A percentile compares a stretch with the other conserved stretches of the same genome.
Conservation (phyloP, 1,140 invertebrate species). For the Tetraneura akinire region DNA sequence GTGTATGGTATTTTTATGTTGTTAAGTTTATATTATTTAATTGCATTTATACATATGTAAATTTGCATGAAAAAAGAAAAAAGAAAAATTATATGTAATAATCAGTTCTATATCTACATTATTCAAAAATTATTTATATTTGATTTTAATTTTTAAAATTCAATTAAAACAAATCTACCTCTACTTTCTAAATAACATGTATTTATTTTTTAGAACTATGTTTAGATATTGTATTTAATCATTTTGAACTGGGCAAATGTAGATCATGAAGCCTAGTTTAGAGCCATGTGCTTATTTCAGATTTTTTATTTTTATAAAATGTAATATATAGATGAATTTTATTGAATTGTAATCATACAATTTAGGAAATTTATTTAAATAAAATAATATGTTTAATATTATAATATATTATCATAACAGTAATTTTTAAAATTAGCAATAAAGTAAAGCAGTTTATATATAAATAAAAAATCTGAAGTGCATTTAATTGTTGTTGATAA, state of each 20-base stretch:
- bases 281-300: constrained; percentile 33
- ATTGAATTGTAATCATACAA: constrained; percentile 16
- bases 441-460: background rate
- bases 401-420: background rate
- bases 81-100: background rate
- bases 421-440: constrained; percentile 22
- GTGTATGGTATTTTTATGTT: constrained; percentile 23
- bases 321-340: constrained; percentile 18
- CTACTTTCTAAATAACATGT: constrained; percentile 24
- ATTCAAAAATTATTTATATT: background rate
- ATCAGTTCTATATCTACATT: background rate
- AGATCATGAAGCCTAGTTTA: constrained; percentile 25
- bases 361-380: constrained; percentile 13
- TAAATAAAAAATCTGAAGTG: background rate
- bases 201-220: constrained; percentile 25
- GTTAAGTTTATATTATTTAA: constrained; percentile 31
- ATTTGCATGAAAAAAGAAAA: constrained; percentile 1
- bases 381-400: constrained; percentile 8
- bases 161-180: constrained; percentile 44
- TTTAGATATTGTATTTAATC: constrained; percentile 26
- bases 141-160: background rate
- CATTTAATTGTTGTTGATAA: background rate
- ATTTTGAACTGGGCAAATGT: constrained; percentile 22
- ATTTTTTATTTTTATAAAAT: constrained; percentile 51
- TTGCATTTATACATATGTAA: background rate